Conservation (phyloP, 2,888 invertebrate species). For the Acholoe squamosa region DNA sequence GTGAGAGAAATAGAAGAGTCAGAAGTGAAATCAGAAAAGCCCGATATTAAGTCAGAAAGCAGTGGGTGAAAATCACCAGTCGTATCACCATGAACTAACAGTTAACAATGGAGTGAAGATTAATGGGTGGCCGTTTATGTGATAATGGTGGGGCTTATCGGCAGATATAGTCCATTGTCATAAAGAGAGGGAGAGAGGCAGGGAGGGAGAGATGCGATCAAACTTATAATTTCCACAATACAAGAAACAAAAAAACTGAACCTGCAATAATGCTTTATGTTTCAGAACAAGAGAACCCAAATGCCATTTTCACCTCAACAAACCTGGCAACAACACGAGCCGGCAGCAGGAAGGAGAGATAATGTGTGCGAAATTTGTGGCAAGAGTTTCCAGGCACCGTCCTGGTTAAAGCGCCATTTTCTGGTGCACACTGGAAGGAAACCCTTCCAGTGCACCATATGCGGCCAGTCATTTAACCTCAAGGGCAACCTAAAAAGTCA, state of each 20-base stretch:
- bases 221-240: no score
- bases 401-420: constrained; percentile 19
- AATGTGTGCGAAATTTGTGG: constrained; percentile 18
- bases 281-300: constrained; percentile 6
- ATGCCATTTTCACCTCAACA: background rate
- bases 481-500: constrained; percentile 40
- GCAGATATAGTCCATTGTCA: no score
- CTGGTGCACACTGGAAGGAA: constrained; percentile 3
- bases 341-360: background rate
- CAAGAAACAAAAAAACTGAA: background rate
- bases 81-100: no score
- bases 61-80: no score
- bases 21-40: no score
- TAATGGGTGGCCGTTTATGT: no score
- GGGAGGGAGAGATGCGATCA: no score
- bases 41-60: no score
- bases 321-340: background rate
- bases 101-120: no score
- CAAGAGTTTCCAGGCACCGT: background rate
- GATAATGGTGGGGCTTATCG: no score
- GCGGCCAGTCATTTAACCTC: background rate
- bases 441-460: background rate
- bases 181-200: no score
- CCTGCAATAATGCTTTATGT: background rate
- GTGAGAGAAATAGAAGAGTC: no score